Evolutionary conservation across 1,140 invertebrate species (phyloP), one percentile per base, ranked within the genome.

Genomic region (Potamilus streckersoni): DNA sequence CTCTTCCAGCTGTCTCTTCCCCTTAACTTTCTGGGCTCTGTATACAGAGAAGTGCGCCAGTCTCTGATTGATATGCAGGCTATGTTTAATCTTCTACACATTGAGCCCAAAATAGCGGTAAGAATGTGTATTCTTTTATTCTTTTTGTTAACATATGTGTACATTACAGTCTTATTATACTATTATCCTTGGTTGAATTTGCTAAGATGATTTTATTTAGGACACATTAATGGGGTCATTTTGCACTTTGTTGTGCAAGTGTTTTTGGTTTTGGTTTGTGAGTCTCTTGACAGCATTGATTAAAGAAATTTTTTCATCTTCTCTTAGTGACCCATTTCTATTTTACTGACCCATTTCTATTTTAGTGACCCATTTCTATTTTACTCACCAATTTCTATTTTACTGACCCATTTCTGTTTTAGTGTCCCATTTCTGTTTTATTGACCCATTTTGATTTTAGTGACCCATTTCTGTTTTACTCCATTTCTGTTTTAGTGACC

Each of bases 1-100:
- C 91, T 99, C 49, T 99, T 99, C 88, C 98, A 99, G 92, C 92
- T 99, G 20, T 98, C 97, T 8, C 92, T 99, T 59, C 98, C 98
- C 8, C 92, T 99, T 16, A 98, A 98, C 82, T 97, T 97, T 89
- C 92, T 99, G 57, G 98, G 98, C 31, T 98, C 97, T 68, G 97
- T 99, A 23, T 99, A 99, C 90, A 92, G 98, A 80, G 98, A 99
- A 93, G 94, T 99, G 56, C 92, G 97, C 31, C 98, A 99, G 91
- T 96, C 97, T 13, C 91, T 99, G 61, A 95, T 98, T 66, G 98
- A 99, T 88, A 99, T 99, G 98, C 95, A 98, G 91, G 95, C 96
- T 59, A 99, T 99, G 98, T 99, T 99, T 91, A 94, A 94, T 20
- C 90, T 99, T 0, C 94, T 99, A 92, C 94, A 94, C 71, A 93